Percentiles rank a stretch among this genome's conserved stretches.
Conservation (phyloP, 2,113 vertebrate species). For the Conger conger region DNA sequence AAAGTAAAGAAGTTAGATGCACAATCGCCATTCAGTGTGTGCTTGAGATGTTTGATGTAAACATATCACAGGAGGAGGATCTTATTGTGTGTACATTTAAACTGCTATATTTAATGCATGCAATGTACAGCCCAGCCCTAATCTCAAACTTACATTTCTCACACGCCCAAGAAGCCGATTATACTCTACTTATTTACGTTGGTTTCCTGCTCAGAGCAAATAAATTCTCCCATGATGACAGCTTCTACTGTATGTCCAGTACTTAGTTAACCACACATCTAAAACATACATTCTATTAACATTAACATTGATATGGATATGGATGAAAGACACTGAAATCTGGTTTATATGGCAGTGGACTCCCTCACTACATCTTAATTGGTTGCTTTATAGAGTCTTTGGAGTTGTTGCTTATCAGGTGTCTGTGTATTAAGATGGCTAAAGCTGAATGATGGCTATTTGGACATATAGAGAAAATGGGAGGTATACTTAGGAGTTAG, state of each 20-base stretch:
- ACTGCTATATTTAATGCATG: too few relatives aligned
- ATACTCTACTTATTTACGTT: not conserved
- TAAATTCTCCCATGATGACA: not conserved
- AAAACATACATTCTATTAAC: not conserved
- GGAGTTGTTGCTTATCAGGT: not conserved
- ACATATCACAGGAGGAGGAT: too few relatives aligned
- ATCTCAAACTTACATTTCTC: not conserved
- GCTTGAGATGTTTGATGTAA: not conserved
- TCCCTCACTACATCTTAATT: not conserved
- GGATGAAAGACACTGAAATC: not conserved
- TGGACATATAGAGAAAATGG: not conserved
- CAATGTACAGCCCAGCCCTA: too few relatives aligned
- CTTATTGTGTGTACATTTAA: too few relatives aligned
- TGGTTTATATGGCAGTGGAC: slow-evolving; percentile 27
- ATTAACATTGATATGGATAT: not conserved
- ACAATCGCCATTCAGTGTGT: too few relatives aligned
- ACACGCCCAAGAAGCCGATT: not conserved
- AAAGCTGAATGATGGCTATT: not conserved
- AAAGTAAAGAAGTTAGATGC: not conserved
- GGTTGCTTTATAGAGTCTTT: not conserved
- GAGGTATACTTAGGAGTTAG: not conserved
- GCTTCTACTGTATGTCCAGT: not conserved
- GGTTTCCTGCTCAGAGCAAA: not conserved
- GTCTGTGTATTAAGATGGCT: not conserved
- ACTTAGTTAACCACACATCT: not conserved